These are phyloP conservation scores for Stigmatopora nigra DNA, from an alignment of 2,113 vertebrate species.

Conservation along the genomic window DNA sequence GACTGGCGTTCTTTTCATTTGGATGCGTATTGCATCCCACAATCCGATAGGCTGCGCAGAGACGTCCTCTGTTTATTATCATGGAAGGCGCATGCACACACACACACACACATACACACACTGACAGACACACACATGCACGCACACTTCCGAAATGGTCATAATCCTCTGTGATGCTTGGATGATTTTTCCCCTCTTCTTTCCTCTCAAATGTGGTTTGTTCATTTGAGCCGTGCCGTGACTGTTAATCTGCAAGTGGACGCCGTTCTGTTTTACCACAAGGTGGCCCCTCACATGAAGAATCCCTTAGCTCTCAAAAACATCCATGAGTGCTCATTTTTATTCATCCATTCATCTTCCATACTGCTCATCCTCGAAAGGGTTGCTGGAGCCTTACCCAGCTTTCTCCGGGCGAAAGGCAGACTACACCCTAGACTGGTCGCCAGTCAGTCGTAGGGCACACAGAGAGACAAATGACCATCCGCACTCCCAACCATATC, in stretches of 20 bases:
- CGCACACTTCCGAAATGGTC: slow-evolving; percentile 60
- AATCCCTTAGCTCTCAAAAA: no score
- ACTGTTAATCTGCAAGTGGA: slow-evolving; percentile 52
- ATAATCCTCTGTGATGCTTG: slow-evolving; percentile 63
- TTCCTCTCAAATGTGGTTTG: slow-evolving; percentile 51
- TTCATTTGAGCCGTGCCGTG: slow-evolving; percentile 59
- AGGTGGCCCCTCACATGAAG: slow-evolving; percentile 41
- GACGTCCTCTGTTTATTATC: slow-evolving; percentile 61
- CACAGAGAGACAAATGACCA: no score
- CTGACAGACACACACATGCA: slow-evolving; percentile 21
- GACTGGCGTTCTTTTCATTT: slow-evolving; percentile 81
- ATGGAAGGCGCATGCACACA: background rate
- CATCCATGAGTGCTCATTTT: background rate
- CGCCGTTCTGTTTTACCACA: slow-evolving; percentile 46
- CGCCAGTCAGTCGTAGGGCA: no score
- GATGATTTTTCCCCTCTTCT: slow-evolving; percentile 18
- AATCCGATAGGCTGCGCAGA: slow-evolving; percentile 65
- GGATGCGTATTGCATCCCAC: slow-evolving; percentile 82
- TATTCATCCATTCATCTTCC: no score
- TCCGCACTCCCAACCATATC: no score
- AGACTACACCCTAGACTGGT: no score
- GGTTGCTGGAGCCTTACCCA: no score
- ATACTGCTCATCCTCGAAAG: no score
- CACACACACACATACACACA: slow-evolving; percentile 40
- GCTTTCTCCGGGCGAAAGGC: no score